Conservation (phyloP, 2,113 vertebrate genomes). For the Poicephalus gulielmi region DNA sequence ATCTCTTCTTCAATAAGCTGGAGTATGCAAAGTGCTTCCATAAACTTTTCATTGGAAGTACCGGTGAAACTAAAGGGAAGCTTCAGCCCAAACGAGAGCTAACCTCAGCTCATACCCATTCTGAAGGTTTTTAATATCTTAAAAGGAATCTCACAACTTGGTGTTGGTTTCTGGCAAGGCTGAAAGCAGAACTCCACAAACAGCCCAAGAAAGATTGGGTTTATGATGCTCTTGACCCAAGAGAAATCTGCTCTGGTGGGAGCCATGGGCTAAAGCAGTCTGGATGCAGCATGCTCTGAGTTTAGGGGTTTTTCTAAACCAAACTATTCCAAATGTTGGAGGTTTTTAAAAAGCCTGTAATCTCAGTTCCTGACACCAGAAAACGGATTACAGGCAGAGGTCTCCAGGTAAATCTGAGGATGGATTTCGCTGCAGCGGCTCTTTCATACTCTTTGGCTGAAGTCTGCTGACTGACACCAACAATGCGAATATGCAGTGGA, state of each 20-base stretch:
- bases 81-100: background rate
- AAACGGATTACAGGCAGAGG: conserved; percentile 20
- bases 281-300: background rate
- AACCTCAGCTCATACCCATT: background rate
- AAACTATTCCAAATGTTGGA: conserved; percentile 3
- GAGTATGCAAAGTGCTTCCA: conserved; percentile 33
- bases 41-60: conserved; percentile 53
- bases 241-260: background rate
- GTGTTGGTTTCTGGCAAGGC: background rate
- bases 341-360: background rate
- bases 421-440: conserved; percentile 11
- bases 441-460: conserved; percentile 16
- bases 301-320: background rate
- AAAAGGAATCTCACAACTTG: background rate
- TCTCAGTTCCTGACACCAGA: conserved; percentile 4
- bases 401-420: conserved; percentile 27
- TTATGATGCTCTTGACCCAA: background rate
- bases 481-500: conserved; percentile 19
- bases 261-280: background rate
- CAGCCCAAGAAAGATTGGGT: background rate
- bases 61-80: background rate
- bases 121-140: background rate
- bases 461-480: conserved; percentile 29
- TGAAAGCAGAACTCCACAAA: background rate
- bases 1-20: conserved; percentile 36